These are phyloP conservation scores for Drosophila bunnanda DNA, from an alignment of 2,888 invertebrate species.

Conservation along the genomic window DNA sequence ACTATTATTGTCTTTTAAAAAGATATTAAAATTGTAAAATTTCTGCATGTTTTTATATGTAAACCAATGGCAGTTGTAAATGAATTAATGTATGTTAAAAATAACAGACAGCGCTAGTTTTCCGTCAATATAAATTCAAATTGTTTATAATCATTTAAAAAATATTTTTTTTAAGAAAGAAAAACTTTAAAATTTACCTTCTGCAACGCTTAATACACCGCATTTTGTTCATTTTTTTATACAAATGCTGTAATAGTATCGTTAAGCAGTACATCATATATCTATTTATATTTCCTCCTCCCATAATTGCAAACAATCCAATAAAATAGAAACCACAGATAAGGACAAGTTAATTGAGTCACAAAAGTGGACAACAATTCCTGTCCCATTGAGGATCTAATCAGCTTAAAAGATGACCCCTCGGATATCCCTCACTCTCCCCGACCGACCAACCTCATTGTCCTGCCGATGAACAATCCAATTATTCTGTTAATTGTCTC, in stretches of 20 bases:
- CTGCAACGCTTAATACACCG: neutral
- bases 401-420: conserved; percentile 53
- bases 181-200: neutral
- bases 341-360: conserved; percentile 19
- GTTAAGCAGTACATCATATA: neutral
- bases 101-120: too few species aligned
- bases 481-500: conserved; percentile 83
- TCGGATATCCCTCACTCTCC: conserved; percentile 1
- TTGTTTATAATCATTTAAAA: neutral
- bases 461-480: conserved; percentile 78
- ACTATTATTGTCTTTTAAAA: too few species aligned
- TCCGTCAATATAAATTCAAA: neutral
- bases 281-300: neutral
- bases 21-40: too few species aligned
- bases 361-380: conserved; percentile 1
- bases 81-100: too few species aligned
- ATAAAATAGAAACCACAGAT: conserved; percentile 8
- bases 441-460: conserved; percentile 50
- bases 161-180: neutral
- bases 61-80: too few species aligned
- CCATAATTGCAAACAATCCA: neutral
- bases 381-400: conserved; percentile 34
- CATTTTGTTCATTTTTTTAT: neutral
- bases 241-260: neutral
- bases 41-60: too few species aligned